Evolutionary conservation across 1,140 invertebrate genomes (phyloP), one percentile per base, ranked within the genome.

Genomic region (Drosophila tani): DNA sequence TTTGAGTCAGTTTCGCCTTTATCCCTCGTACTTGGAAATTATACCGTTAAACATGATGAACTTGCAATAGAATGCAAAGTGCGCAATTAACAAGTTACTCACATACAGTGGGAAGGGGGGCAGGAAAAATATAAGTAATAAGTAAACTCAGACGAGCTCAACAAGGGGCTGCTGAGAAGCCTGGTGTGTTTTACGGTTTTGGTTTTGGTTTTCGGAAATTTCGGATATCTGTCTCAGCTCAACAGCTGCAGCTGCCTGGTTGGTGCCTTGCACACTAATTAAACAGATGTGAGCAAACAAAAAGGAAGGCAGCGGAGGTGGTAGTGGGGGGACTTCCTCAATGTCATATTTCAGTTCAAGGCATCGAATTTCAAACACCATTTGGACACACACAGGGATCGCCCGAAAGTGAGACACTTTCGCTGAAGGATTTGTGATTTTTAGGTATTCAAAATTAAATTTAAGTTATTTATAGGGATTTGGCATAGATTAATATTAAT

Each of bases 51-150:
- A 66, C 46, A 49, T 64, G 69, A 74, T 73, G 70, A 77, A 82
- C 83, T 86, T 73, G 70, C 83, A 88, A 64, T 80, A 80, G 69
- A 83, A 86, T 86, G 83, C 79, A 82, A 87, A 86, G 84, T 86
- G 80, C 81, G 77, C 80, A 80, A 87, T 86, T 88, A 87, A 75
- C 83, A 87, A 75, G 69, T 86, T 29, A 40, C 51, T 51, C 45
- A 43, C 67, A 60, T 49, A 43, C 12, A 53, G 49, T 1, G 17
- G 12, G 19, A 8, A 41, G 8, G 11, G 35, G 29, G 19, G 41
- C 9, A 11, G 19, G 5, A 45, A 12, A 74, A 40, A 53, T 38
- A 47, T 49, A 50, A 51, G 71, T 70, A 82, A 47, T 79, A 66
- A 79, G 68, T 50, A 51, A 75, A 85, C 55, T 21, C 40, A 53